Percentiles rank a stretch among this genome's conserved stretches.
These are phyloP conservation scores for Lamprotornis superbus DNA, from an alignment of 2,113 vertebrate species.

Conservation along the genomic window DNA sequence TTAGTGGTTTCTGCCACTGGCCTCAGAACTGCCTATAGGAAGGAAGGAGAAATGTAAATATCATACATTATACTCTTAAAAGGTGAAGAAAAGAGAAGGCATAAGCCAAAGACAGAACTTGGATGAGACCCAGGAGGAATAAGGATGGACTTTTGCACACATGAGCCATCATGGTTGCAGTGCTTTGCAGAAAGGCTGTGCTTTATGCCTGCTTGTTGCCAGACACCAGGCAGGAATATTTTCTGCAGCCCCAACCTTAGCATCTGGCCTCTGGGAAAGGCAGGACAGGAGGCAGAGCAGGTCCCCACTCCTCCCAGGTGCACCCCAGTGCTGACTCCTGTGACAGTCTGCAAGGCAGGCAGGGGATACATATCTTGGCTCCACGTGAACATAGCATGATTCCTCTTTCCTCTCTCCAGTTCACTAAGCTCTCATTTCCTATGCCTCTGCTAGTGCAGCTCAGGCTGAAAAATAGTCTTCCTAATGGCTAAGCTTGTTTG, in stretches of 20 bases:
- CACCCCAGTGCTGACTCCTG: fast-evolving
- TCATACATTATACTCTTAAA: not conserved
- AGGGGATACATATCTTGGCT: not conserved
- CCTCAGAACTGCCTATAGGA: not conserved
- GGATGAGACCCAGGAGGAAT: not conserved
- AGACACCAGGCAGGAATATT: not conserved
- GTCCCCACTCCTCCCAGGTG: not conserved
- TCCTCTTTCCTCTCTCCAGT: not conserved
- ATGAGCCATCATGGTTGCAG: not conserved
- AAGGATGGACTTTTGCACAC: fast-evolving
- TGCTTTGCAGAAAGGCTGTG: not conserved
- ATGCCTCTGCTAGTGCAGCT: fast-evolving
- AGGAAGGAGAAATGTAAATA: not conserved
- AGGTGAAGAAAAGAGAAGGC: not conserved
- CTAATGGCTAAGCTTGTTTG: not conserved
- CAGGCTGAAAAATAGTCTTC: not conserved
- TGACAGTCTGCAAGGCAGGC: not conserved
- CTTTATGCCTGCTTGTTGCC: not conserved
- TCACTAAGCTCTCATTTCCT: not conserved
- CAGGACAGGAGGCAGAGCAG: not conserved
- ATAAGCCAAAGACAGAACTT: not conserved
- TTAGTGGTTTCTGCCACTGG: not conserved
- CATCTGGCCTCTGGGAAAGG: not conserved
- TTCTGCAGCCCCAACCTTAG: not conserved
- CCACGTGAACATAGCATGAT: fast-evolving